Evolutionary conservation across 1,140 invertebrate species (phyloP).

Genomic region (Yoshiicerus persimilis): DNA sequence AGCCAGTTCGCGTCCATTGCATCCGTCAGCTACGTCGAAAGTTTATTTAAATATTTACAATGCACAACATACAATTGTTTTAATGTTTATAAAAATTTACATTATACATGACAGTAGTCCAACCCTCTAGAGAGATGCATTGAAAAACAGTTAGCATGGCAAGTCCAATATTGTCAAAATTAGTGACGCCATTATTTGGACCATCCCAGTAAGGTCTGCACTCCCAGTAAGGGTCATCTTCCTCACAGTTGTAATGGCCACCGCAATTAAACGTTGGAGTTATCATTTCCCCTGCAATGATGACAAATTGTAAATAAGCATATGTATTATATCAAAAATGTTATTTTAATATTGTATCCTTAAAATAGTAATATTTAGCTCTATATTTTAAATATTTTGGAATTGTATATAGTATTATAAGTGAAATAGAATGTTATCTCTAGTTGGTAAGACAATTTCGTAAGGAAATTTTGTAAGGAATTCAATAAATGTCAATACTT

Average conservation of each 20-base stretch:
- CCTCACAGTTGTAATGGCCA: constrained; percentile 71
- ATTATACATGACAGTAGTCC: constrained; percentile 94
- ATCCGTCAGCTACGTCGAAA: constrained; percentile 65
- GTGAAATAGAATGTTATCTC: too few relatives aligned
- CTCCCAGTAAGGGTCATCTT: constrained; percentile 36
- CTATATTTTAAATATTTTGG: too few relatives aligned
- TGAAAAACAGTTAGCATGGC: constrained; percentile 48
- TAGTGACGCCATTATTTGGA: constrained; percentile 94
- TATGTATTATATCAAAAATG: too few relatives aligned
- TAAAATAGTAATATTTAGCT: too few relatives aligned
- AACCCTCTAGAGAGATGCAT: constrained; percentile 91
- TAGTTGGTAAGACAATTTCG: too few relatives aligned
- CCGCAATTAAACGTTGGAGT: constrained; percentile 74
- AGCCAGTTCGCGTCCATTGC: constrained; percentile 93
- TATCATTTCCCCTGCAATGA: constrained; percentile 66
- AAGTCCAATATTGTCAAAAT: constrained; percentile 98
- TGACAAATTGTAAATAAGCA: too few relatives aligned
- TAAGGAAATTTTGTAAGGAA: too few relatives aligned
- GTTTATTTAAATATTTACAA: too few relatives aligned
- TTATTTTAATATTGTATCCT: too few relatives aligned
- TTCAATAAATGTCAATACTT: too few relatives aligned
- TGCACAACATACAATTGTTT: too few relatives aligned
- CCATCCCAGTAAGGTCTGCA: constrained; percentile 60
- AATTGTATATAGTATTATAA: not conserved
- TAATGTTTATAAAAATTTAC: constrained; percentile 72